Percentiles rank a stretch among this genome's conserved stretches.
Conservation (phyloP, 1,140 invertebrate genomes). For the Drosophila prosaltans region DNA sequence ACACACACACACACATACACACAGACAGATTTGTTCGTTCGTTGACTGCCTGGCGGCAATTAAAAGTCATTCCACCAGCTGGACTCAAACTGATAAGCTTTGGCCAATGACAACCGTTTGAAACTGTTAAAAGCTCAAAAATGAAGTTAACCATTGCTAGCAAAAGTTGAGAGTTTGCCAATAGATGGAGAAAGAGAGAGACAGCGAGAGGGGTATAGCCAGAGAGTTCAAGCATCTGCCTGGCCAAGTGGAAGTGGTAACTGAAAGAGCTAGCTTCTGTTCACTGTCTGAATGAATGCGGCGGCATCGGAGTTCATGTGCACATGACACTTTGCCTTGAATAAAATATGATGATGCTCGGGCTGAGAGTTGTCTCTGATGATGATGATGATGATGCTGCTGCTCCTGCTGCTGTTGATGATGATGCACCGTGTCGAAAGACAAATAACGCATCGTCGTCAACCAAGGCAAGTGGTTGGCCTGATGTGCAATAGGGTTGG, state of each 20-base stretch:
- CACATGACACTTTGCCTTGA: slow-evolving; percentile 74
- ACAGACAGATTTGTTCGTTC: neutral
- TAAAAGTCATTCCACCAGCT: slow-evolving; percentile 58
- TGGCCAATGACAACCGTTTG: slow-evolving; percentile 24
- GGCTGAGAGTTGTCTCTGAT: slow-evolving; percentile 5
- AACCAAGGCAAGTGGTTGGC: slow-evolving; percentile 53
- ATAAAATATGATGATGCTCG: slow-evolving; percentile 71
- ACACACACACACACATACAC: neutral
- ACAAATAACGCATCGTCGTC: slow-evolving; percentile 69
- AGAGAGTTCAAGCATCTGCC: slow-evolving; percentile 62
- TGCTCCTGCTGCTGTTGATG: slow-evolving; percentile 35
- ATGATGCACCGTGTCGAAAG: slow-evolving; percentile 70
- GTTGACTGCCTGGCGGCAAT: slow-evolving; percentile 49
- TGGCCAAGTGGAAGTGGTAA: slow-evolving; percentile 58
- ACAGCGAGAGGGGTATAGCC: slow-evolving; percentile 11
- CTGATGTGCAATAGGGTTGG: slow-evolving; percentile 2
- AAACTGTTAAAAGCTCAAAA: neutral
- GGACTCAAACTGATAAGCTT: slow-evolving; percentile 21
- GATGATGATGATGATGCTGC: neutral
- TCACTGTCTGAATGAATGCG: slow-evolving; percentile 42
- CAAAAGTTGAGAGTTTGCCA: too few species aligned
- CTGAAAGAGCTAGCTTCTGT: slow-evolving; percentile 25
- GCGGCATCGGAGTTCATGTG: slow-evolving; percentile 53
- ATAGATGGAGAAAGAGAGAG: neutral
- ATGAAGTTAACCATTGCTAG: neutral